Evolutionary conservation across 1,140 invertebrate species (phyloP).

Genomic region (Amphibalanus amphitrite): DNA sequence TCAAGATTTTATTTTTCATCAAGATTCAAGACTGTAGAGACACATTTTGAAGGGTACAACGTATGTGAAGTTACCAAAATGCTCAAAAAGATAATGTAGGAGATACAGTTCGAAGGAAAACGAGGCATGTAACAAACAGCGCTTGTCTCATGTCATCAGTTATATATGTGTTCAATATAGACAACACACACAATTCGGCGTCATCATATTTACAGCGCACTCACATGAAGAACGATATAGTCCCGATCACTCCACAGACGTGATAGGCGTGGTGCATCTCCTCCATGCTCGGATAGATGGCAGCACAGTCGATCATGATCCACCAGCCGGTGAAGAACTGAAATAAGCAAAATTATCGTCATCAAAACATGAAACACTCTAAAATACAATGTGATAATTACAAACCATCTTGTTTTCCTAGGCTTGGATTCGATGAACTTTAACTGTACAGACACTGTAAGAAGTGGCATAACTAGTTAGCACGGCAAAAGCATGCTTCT

Average conservation of each 20-base stretch:
- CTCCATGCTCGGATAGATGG: constrained; percentile 42
- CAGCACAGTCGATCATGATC: constrained; percentile 88
- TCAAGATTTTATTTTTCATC: too few relatives aligned
- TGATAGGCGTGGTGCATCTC: constrained; percentile 62
- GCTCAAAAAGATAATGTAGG: neutral
- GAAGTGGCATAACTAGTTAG: too few relatives aligned
- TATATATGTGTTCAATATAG: neutral
- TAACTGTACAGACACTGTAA: too few relatives aligned
- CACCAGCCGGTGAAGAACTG: constrained; percentile 96
- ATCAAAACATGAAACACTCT: neutral
- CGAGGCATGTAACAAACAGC: neutral
- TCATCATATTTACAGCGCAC: constrained; percentile 19
- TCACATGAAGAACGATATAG: constrained; percentile 84
- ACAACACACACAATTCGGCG: neutral
- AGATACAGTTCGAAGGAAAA: neutral
- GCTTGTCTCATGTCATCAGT: neutral
- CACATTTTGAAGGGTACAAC: too few relatives aligned
- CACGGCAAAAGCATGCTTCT: too few relatives aligned
- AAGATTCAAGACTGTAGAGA: too few relatives aligned
- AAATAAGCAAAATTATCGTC: constrained; percentile 22
- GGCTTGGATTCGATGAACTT: neutral
- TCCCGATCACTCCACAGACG: constrained; percentile 85
- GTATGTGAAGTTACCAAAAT: neutral
- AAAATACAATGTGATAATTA: neutral
- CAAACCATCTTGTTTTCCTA: neutral